Percentiles rank a stretch among this genome's conserved stretches.
Evolutionary conservation across 2,797 vertebrate genomes (phyloP).

Genomic region (Cossypha polioptera): DNA sequence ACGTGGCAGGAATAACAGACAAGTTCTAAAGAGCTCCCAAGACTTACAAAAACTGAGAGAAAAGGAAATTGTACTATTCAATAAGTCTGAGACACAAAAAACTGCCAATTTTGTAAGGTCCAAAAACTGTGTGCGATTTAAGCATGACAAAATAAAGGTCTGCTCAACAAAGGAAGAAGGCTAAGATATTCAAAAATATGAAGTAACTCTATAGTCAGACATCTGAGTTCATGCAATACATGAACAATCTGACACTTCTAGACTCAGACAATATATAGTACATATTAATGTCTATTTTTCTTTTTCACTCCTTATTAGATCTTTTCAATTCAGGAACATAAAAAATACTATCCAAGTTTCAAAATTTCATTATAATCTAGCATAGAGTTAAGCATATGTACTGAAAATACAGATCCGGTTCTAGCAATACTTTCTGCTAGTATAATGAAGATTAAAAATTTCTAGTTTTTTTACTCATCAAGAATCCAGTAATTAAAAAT

Average conservation of each 20-base stretch:
- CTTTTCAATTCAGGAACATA: background rate
- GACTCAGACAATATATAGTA: background rate
- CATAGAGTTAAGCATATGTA: rapidly evolving
- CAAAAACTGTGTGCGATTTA: background rate
- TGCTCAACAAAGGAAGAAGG: background rate
- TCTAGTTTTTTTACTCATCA: background rate
- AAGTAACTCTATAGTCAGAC: background rate
- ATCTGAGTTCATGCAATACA: background rate
- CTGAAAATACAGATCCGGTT: background rate
- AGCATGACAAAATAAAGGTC: background rate
- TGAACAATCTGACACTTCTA: background rate
- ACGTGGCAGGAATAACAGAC: background rate
- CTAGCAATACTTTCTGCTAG: background rate
- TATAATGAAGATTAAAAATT: background rate
- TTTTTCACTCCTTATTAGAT: background rate
- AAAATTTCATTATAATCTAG: background rate
- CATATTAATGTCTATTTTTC: background rate
- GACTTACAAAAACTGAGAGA: background rate
- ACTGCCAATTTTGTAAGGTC: background rate
- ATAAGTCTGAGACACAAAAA: background rate
- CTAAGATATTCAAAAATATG: background rate
- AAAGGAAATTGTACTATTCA: background rate
- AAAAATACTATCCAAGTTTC: background rate
- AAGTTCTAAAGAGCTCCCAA: background rate
- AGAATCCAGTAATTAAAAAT: background rate